Base-by-base conservation (phyloP, 2,888 invertebrate species). In the Platycheirus albimanus region DNA sequence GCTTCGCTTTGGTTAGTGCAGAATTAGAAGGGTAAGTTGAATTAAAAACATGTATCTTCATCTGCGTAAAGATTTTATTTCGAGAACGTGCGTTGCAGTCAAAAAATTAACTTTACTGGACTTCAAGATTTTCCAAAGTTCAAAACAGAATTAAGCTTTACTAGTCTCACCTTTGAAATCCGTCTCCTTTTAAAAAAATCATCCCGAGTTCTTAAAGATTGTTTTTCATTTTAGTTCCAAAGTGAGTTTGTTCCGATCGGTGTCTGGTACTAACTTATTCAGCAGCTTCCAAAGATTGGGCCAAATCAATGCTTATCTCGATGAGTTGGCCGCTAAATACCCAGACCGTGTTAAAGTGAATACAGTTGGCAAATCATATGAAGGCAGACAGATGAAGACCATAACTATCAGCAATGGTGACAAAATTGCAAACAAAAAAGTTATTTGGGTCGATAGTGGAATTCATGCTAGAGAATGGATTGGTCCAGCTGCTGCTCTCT, bases 401-500 rank as follows among this genome's bases (percentile, higher is more conserved):
- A 90, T 95, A 10, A 94, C 93, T 88, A 93, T 95, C 69, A 94
- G 93, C 3, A 92, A 92, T 13, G 91, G 93, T 11, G 88, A 89
- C 52, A 88, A 87, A 3, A 88, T 89, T 47, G 11, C 86, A 0
- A 90, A 89, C 74, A 90, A 87, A 91, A 93, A 88, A 0, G 90
- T 92, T 4, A 92, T 93, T 86, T 91, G 92, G 85, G 88, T 93
- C 87, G 92, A 93, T 84, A 93, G 92, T 1, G 92, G 92, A 80
- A 93, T 94, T 61, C 94, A 94, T 88, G 94, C 94, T 0, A 92
- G 94, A 1, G 94, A 94, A 89, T 94, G 94, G 94, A 93, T 94
- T 61, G 93, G 94, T 0, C 93, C 93, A 0, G 92, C 93, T 0
- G 92, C 92, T 0, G 91, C 93, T 0, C 88, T 94, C 6, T 94